A percentile compares a stretch with the other conserved stretches of the same genome.
Evolutionary conservation across 2,113 vertebrate species (phyloP).

Genomic region (Cryptotis parvus): DNA sequence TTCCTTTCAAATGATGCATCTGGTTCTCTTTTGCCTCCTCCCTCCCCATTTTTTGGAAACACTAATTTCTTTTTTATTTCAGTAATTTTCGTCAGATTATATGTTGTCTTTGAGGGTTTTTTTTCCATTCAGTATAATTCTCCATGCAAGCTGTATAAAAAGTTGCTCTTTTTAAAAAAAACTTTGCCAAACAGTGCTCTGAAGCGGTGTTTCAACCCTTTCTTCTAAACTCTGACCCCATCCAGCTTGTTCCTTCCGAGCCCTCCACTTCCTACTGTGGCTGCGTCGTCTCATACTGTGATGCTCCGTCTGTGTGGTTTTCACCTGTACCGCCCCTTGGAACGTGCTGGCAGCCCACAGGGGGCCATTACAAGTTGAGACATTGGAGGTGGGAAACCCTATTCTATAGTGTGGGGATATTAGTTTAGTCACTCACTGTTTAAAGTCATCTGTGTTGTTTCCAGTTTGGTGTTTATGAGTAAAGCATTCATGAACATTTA

Average conservation of each 20-base stretch:
- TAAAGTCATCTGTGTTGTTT: conserved; percentile 6
- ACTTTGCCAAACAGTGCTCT: background rate
- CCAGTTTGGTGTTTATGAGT: background rate
- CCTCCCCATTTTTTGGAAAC: background rate
- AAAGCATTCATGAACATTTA: background rate
- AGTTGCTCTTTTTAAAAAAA: background rate
- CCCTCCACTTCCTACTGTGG: background rate
- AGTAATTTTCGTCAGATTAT: background rate
- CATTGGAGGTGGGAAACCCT: too few relatives aligned
- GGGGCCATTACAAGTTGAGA: too few relatives aligned
- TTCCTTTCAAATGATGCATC: background rate
- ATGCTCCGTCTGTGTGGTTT: too few relatives aligned
- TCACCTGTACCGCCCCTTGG: too few relatives aligned
- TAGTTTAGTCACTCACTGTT: background rate
- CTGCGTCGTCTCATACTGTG: too few relatives aligned
- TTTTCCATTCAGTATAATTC: background rate
- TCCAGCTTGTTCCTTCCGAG: too few relatives aligned
- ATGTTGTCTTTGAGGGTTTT: background rate
- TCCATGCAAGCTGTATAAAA: conserved; percentile 22
- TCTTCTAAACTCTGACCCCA: too few relatives aligned
- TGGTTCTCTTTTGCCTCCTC: background rate
- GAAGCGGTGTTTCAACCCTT: too few relatives aligned
- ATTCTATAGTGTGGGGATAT: background rate
- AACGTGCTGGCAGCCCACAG: too few relatives aligned
- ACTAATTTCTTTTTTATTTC: conserved; percentile 6